Percentiles rank a stretch among this genome's conserved stretches.
These are phyloP conservation scores for Cephus pulcher DNA, from an alignment of 2,888 invertebrate genomes.

Conservation along the genomic window DNA sequence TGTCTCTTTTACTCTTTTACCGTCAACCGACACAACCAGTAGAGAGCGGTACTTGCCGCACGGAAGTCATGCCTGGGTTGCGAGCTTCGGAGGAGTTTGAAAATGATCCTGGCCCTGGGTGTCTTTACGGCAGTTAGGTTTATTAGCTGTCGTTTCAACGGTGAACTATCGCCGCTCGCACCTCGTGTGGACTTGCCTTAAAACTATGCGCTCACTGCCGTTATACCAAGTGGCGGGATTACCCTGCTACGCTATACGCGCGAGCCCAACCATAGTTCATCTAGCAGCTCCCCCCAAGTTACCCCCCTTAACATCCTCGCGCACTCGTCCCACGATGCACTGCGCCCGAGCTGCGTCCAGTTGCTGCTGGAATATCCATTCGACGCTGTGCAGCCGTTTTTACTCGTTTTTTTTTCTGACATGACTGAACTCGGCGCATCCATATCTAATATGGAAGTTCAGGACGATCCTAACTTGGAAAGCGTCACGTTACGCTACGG, in stretches of 20 bases:
- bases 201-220: slow-evolving; percentile 6
- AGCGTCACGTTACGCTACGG: background rate
- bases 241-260: background rate
- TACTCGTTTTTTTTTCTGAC: background rate
- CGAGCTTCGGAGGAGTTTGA: slow-evolving; percentile 35
- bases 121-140: slow-evolving; percentile 53
- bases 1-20: background rate
- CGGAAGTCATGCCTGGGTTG: slow-evolving; percentile 17
- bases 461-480: background rate
- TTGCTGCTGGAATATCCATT: background rate
- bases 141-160: slow-evolving; percentile 53
- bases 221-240: background rate
- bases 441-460: background rate
- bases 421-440: background rate
- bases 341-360: background rate
- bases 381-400: background rate
- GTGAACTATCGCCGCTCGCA: slow-evolving; percentile 18
- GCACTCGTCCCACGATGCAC: background rate
- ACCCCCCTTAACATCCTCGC: background rate
- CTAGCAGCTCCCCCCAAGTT: background rate
- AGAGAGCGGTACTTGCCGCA: background rate
- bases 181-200: background rate
- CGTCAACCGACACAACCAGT: background rate
- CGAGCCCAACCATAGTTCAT: background rate
- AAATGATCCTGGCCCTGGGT: slow-evolving; percentile 40